phyloP scores from a whole-genome alignment of 2,888 invertebrate genomes.

The Eupithecia centaureata region DNA sequence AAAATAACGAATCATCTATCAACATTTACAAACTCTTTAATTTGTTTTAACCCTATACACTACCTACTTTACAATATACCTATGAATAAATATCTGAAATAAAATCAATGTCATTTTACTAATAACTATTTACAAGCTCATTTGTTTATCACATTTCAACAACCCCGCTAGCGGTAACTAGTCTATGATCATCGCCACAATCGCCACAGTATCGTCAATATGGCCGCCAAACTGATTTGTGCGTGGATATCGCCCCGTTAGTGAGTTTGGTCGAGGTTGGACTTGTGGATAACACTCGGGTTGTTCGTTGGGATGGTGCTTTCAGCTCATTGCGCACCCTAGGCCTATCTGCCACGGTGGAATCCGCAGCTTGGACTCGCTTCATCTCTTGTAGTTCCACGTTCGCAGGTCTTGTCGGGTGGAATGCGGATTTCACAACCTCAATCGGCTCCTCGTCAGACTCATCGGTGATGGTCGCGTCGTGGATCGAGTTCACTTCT shows the following conservation, averaged over 20 bases:
- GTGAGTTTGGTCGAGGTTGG: constrained; percentile 85
- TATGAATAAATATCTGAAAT: constrained; percentile 73
- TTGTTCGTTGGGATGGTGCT: constrained; percentile 83
- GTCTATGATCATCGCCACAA: constrained; percentile 56
- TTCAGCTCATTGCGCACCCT: constrained; percentile 83
- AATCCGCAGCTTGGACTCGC: constrained; percentile 84
- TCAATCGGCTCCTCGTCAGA: constrained; percentile 90
- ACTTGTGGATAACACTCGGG: constrained; percentile 71
- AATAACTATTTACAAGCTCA: constrained; percentile 82
- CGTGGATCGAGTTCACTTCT: constrained; percentile 86
- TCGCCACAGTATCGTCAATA: constrained; percentile 81
- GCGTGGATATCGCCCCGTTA: constrained; percentile 79
- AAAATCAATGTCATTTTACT: constrained; percentile 63
- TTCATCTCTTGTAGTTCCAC: constrained; percentile 82
- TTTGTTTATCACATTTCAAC: constrained; percentile 81
- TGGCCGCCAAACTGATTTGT: constrained; percentile 90
- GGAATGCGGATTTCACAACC: constrained; percentile 90
- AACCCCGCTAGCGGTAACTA: constrained; percentile 58
- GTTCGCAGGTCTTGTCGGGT: constrained; percentile 86
- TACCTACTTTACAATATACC: constrained; percentile 57
- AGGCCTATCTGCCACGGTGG: constrained; percentile 82
- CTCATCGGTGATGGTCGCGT: constrained; percentile 85
- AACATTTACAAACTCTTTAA: constrained; percentile 54
- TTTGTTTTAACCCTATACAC: constrained; percentile 51
- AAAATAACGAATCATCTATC: constrained; percentile 67